These are phyloP conservation scores for Pangasius macronema DNA, from an alignment of 2,797 vertebrate genomes.

Conservation along the genomic window DNA sequence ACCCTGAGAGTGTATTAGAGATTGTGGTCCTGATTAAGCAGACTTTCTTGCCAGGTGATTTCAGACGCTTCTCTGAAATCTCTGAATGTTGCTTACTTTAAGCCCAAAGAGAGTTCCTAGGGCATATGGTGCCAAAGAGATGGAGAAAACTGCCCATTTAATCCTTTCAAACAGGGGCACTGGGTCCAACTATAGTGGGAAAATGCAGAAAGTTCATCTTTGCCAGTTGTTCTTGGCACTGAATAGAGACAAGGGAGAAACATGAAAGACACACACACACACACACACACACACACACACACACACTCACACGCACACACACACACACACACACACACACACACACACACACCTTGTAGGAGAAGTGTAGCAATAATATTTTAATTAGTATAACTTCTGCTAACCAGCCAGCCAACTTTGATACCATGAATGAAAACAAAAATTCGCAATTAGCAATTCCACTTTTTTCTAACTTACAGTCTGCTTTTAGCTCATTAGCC, in stretches of 20 bases:
- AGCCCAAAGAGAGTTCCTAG: constrained; percentile 63
- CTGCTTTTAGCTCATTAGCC: constrained; percentile 58
- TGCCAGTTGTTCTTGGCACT: constrained; percentile 65
- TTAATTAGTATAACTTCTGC: constrained; percentile 69
- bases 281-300: constrained; percentile 40
- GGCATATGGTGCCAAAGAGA: constrained; percentile 65
- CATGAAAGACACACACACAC: constrained; percentile 35
- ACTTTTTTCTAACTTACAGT: constrained; percentile 58
- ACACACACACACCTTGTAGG: constrained; percentile 47
- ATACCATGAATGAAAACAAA: constrained; percentile 72
- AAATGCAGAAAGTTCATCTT: constrained; percentile 62
- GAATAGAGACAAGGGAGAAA: constrained; percentile 47
- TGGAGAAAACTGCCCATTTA: constrained; percentile 70
- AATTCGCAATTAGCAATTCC: constrained; percentile 76
- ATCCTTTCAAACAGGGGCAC: constrained; percentile 60
- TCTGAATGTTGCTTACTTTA: constrained; percentile 51
- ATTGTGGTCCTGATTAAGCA: constrained; percentile 37
- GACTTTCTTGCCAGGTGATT: constrained; percentile 48
- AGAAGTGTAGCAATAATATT: constrained; percentile 68
- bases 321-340: constrained; percentile 40
- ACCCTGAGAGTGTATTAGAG: constrained; percentile 17
- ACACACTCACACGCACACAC: constrained; percentile 32
- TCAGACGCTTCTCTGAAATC: constrained; percentile 49
- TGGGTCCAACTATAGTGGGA: constrained; percentile 57
- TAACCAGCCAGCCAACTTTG: constrained; percentile 67